Evolutionary conservation across 2,797 vertebrate species (phyloP).

Genomic region (Choloepus didactylus): DNA sequence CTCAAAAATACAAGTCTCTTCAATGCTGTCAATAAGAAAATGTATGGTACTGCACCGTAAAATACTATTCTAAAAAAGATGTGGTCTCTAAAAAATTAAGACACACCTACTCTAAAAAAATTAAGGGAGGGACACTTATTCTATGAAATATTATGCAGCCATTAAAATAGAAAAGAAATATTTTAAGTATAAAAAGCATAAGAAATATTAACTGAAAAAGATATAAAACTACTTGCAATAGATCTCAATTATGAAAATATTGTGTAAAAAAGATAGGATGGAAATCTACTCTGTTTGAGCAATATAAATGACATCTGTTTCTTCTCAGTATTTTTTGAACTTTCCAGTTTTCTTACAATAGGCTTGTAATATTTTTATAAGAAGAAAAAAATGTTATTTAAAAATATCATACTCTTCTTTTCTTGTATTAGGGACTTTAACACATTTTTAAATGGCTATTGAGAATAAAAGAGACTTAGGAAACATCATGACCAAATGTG

Average conservation of each 20-base stretch:
- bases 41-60: not conserved
- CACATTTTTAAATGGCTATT: slow-evolving; percentile 7
- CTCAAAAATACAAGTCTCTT: slow-evolving; percentile 42
- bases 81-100: not conserved
- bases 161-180: slow-evolving; percentile 26
- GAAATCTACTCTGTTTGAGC: not conserved
- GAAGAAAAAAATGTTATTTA: not conserved
- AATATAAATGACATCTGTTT: slow-evolving; percentile 1
- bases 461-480: not conserved
- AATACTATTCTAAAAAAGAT: slow-evolving; percentile 12
- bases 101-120: not conserved
- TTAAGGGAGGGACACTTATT: not conserved
- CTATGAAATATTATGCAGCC: not conserved
- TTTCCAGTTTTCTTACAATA: not conserved
- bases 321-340: not conserved
- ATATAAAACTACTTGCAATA: not conserved
- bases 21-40: slow-evolving; percentile 19
- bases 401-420: not conserved
- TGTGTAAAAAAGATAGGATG: not conserved
- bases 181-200: slow-evolving; percentile 31
- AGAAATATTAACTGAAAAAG: slow-evolving; percentile 19
- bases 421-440: not conserved
- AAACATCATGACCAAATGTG: slow-evolving; percentile 36
- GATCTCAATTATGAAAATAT: slow-evolving; percentile 40
- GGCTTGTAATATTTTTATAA: too few relatives aligned